Evolutionary conservation across 2,113 vertebrate species (phyloP), one percentile per base, ranked within the genome.

Genomic region (Tringa solitaria): DNA sequence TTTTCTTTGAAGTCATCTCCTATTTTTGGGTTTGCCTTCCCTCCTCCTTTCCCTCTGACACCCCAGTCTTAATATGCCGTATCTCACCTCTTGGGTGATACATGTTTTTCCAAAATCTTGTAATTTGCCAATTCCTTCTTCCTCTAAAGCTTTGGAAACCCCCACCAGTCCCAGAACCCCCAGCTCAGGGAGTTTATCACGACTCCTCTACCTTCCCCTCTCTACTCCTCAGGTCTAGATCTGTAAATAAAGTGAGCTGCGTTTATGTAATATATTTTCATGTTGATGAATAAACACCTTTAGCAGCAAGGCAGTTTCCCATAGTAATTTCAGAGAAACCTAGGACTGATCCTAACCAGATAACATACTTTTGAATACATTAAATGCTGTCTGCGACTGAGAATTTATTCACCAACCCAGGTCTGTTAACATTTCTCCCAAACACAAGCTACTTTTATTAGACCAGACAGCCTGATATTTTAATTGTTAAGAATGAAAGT

Each of bases 391-490:
- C 88, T 96, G 26, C 73, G 89, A 45, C 84, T 78, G 57, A 76
- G 76, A 95, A 78, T 8, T 39, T 45, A 60, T 51, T 84, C 64
- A 68, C 39, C 51, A 87, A 81, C 83, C 94, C 76, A 67, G 57
- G 61, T 93, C 74, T 70, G 86, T 57, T 87, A 93, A 48, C 75
- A 60, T 93, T 85, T 92, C 85, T 90, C 60, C 39, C 48, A 68
- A 96, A 92, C 79, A 93, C 22, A 56, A 94, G 20, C 63, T 81
- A 46, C 35, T 92, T 95, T 80, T 85, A 83, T 67, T 92, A 90
- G 79, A 63, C 59, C 39, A 95, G 90, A 54, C 56, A 84, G 67
- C 19, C 75, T n/a, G 53, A 53, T 94, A 95, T 95, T 93, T 92
- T 93, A 93, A 92, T 92, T 75, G 68, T 78, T 74, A 56, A 77